Base-by-base conservation (phyloP, 2,888 invertebrate species). In the Dioctria rufipes region DNA sequence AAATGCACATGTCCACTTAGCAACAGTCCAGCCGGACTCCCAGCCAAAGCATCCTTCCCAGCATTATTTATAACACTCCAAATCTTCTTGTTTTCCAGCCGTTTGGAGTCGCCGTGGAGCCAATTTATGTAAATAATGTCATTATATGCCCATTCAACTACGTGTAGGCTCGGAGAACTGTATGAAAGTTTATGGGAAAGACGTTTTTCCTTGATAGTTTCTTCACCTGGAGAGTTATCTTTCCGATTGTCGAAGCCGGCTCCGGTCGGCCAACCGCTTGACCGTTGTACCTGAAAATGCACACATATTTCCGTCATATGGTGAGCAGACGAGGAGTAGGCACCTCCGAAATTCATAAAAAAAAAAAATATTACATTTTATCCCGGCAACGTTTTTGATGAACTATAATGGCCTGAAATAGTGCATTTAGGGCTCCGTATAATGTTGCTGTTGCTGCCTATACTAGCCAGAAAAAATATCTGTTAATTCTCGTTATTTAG, bases 171-270 rank as follows among this genome's bases (percentile, higher is more conserved):
- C 83, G 83, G 83, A 83, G 83, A 84, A 83, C 84, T 83, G 58
- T 81, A 81, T 82, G 83, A 81, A 83, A 81, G 78, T 82, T 79
- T 78, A 81, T 63, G 63, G 51, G 81, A 66, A 81, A 54, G 60
- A 80, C 71, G 66, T 73, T 84, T 84, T 83, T 83, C 84, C 84
- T 84, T 84, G 84, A 83, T 84, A 83, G 84, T 83, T 84, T 83
- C 83, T 84, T 84, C 83, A 83, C 83, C 81, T 71, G 65, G 39
- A n/a, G 5, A 40, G 58, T 11, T 6, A 43, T 40, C 54, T 13
- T 54, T 65, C 42, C 63, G 69, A 80, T 51, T 66, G 51, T 51
- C 65, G 51, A 43, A 13, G 9, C 60, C 37, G 37, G 40, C 46
- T 13, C 60, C 8, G 43, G 37, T 61, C 46, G 61, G 11, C 80